Percentiles rank a stretch among this genome's conserved stretches.
Conservation (phyloP, 2,888 invertebrate genomes). For the Acleris sparsana region DNA sequence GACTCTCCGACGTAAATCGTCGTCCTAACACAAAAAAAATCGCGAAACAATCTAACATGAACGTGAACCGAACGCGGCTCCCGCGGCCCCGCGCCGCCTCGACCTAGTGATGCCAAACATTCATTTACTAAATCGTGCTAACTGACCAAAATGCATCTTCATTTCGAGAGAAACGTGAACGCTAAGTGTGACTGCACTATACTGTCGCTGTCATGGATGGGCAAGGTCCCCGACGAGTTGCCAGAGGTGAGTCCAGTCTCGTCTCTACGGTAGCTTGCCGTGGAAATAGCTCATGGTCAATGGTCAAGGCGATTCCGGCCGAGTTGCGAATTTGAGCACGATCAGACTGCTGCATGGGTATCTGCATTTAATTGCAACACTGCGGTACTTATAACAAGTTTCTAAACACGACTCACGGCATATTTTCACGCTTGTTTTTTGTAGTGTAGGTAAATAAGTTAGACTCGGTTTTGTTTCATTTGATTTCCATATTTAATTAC, state of each 20-base stretch:
- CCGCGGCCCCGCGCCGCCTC: constrained; percentile 9
- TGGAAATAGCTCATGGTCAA: constrained; percentile 36
- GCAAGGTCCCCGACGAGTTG: constrained; percentile 97
- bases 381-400: constrained; percentile 20
- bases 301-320: constrained; percentile 32
- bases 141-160: constrained; percentile 91
- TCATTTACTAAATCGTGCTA: constrained; percentile 41
- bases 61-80: background rate
- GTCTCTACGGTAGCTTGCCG: constrained; percentile 1
- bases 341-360: constrained; percentile 11
- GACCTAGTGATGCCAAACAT: constrained; percentile 14
- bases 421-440: background rate
- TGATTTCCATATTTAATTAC: too few species aligned
- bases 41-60: constrained; percentile 53
- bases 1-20: constrained; percentile 27
- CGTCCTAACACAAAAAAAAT: constrained; percentile 35
- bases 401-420: constrained; percentile 12
- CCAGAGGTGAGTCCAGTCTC: constrained; percentile 89
- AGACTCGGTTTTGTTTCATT: too few species aligned
- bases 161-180: constrained; percentile 96
- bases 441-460: too few species aligned
- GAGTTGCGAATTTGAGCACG: constrained; percentile 34
- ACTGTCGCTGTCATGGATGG: constrained; percentile 98
- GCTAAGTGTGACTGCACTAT: constrained; percentile 98
- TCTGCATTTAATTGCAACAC: constrained; percentile 31